Percentiles rank a stretch among this genome's conserved stretches.
Evolutionary conservation across 2,888 invertebrate genomes (phyloP).

Genomic region (Cyclophora albipunctata): DNA sequence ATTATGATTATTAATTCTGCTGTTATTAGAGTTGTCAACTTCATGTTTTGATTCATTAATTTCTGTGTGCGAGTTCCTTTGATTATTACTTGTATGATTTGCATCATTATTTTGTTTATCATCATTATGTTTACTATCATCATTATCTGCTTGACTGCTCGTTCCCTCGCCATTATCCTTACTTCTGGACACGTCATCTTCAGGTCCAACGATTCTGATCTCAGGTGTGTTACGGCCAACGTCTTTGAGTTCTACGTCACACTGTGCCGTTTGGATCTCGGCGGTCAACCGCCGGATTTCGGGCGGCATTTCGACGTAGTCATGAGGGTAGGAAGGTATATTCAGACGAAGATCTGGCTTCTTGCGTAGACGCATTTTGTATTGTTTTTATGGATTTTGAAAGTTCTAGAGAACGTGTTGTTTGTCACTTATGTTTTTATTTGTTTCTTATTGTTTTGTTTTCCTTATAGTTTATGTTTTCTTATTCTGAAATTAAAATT

Average conservation of each 20-base stretch:
- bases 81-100: no score
- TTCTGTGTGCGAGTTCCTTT: no score
- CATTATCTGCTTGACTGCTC: no score
- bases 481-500: background rate
- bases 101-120: no score
- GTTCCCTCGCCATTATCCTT: no score
- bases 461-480: background rate
- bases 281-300: constrained; percentile 39
- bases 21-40: background rate
- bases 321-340: constrained; percentile 53
- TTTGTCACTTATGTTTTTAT: background rate
- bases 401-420: no score
- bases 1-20: constrained; percentile 14
- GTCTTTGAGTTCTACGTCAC: background rate
- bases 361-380: constrained; percentile 49
- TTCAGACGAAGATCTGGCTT: constrained; percentile 53
- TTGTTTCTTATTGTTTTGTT: background rate
- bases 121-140: no score
- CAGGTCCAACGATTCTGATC: constrained; percentile 40
- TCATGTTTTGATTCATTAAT: constrained; percentile 1
- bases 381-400: no score
- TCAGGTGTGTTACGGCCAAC: constrained; percentile 36
- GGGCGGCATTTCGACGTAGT: constrained; percentile 61
- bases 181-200: constrained; percentile 12
- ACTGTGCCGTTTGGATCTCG: constrained; percentile 13